phyloP scores from a whole-genome alignment of 2,797 vertebrate genomes.

The Kryptopterus vitreolus region DNA sequence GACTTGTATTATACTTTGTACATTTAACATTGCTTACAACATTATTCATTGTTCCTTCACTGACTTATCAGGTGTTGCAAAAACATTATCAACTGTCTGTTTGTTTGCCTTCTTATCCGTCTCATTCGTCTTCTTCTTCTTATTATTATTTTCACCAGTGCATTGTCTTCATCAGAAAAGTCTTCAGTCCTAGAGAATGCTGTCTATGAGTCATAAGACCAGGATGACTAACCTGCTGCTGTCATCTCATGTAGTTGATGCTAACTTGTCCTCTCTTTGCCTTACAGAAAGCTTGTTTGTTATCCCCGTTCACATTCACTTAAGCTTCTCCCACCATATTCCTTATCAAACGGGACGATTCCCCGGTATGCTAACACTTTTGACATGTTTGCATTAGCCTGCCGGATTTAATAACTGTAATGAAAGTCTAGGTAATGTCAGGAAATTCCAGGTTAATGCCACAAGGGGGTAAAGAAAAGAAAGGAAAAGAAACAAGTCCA shows the following conservation, averaged over 20 bases:
- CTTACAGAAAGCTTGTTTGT: not conserved
- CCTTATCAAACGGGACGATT: slow-evolving; percentile 9
- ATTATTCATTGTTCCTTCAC: not conserved
- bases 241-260: not conserved
- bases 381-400: slow-evolving; percentile 31
- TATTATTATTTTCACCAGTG: not conserved
- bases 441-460: not conserved
- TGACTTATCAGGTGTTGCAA: not conserved
- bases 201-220: not conserved
- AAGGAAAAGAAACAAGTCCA: not conserved
- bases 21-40: not conserved
- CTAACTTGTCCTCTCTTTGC: not conserved
- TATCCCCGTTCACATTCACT: not conserved
- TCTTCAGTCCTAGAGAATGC: not conserved
- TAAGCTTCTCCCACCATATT: not conserved
- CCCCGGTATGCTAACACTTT: slow-evolving; percentile 10
- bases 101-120: too few relatives aligned
- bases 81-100: too few relatives aligned
- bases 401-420: slow-evolving; percentile 25
- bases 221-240: not conserved
- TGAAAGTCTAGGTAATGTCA: not conserved
- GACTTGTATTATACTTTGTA: not conserved
- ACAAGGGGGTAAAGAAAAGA: not conserved
- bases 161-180: not conserved
- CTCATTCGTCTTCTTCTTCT: not conserved